Conservation (phyloP, 2,888 invertebrate genomes). For the Argyresthia albistria region DNA sequence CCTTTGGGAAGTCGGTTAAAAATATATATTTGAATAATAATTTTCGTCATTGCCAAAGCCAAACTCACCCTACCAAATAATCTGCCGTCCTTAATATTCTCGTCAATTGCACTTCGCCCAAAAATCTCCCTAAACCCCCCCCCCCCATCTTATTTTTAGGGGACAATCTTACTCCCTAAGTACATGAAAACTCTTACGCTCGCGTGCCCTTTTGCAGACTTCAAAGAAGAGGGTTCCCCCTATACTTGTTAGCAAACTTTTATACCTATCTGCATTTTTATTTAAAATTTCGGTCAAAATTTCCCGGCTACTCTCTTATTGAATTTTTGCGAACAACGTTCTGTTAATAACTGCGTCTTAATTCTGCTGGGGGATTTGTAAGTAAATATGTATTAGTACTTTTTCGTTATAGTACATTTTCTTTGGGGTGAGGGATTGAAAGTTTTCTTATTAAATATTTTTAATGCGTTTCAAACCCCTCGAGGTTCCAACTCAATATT, state of each 20-base stretch:
- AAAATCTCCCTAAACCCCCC: too few species aligned
- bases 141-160: neutral
- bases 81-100: conserved; percentile 13
- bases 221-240: conserved; percentile 43
- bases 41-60: too few species aligned
- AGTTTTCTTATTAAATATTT: too few species aligned
- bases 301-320: conserved; percentile 48
- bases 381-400: neutral
- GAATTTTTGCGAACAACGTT: conserved; percentile 34
- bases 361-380: conserved; percentile 20
- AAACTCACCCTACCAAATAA: too few species aligned
- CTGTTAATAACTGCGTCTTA: conserved; percentile 27
- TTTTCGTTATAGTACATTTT: too few species aligned
- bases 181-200: conserved; percentile 18
- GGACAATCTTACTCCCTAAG: conserved; percentile 7
- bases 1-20: too few species aligned
- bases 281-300: conserved; percentile 64
- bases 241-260: conserved; percentile 46
- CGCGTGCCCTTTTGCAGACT: conserved; percentile 24
- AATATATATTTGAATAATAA: too few species aligned
- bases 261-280: conserved; percentile 55
- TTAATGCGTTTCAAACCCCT: neutral
- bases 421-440: too few species aligned
- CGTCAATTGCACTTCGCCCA: too few species aligned
- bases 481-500: too few species aligned